Conservation (phyloP, 2,113 vertebrate species). For the Camelus dromedarius region DNA sequence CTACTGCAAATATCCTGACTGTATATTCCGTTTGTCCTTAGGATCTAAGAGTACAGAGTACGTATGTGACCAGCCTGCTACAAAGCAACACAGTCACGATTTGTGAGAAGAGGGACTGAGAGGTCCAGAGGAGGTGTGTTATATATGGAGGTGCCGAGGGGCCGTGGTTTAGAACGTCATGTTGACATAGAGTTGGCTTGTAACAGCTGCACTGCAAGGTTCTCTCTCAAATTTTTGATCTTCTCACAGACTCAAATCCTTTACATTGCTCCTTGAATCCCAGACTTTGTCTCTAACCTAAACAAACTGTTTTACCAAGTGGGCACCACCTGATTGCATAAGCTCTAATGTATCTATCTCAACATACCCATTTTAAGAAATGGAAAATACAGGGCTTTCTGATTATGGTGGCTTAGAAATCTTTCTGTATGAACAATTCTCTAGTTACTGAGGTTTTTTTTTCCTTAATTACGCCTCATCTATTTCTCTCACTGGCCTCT, state of each 20-base stretch:
- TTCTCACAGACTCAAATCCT: neutral
- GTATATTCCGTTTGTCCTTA: neutral
- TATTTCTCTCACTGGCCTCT: neutral
- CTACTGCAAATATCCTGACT: neutral
- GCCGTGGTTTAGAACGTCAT: too few relatives aligned
- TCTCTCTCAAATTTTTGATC: neutral
- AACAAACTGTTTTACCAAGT: neutral
- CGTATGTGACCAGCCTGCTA: neutral
- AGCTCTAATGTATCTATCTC: neutral
- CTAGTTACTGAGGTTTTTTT: neutral
- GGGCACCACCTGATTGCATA: accelerated
- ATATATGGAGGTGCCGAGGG: neutral
- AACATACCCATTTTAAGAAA: neutral
- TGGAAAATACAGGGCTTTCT: neutral
- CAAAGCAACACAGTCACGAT: neutral
- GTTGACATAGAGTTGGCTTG: neutral
- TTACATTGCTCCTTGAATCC: neutral
- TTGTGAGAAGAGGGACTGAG: neutral
- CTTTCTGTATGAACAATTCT: neutral
- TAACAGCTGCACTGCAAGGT: neutral
- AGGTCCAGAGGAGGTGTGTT: accelerated
- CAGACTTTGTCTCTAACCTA: neutral
- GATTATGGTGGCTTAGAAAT: neutral
- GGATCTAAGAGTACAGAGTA: neutral
- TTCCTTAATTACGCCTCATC: neutral